Base-by-base conservation (phyloP, 2,888 invertebrate genomes). In the Athalia cordata region DNA sequence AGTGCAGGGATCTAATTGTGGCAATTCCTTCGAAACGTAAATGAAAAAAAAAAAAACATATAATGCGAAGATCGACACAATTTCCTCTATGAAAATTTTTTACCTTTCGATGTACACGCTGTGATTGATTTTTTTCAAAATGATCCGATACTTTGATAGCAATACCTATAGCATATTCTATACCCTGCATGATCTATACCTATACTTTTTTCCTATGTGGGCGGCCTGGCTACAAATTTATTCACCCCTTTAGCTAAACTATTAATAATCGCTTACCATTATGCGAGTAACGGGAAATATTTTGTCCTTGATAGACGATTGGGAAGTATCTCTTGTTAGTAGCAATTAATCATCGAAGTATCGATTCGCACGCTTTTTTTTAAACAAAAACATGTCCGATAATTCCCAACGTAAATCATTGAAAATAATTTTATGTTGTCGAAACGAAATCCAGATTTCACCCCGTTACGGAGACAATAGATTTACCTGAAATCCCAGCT, bases 201-300 rank as follows among this genome's bases (percentile, higher is more conserved):
- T 29, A 29, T 29, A 29, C 29, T 29, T 2, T 29, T 78, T 2
- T 47, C 77, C 79, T 70, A 81, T 79, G 85, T 85, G 83, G 86
- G 84, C 83, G 84, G 83, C 81, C 83, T 77, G 79, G 75, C 79
- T 81, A 83, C 82, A 85, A 83, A 84, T 83, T 84, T 83, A 85
- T 84, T 84, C 82, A 82, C 82, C 83, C 84, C 83, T 84, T 84
- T 82, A 82, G 82, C 82, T 81, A 76, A 81, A 83, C 82, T 85
- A 82, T 86, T 84, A 85, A 84, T 85, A 86, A 85, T 83, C 83
- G 78, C 67, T 78, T 72, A 78, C 64, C 43, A 65, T 64, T 78
- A 64, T 72, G 45, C 72, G 13, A 7, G 8, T 57, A 64, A 52
- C 59, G 55, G 78, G 52, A 62, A 78, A 74, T 61, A 29, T 78